Evolutionary conservation across 2,888 invertebrate genomes (phyloP), one percentile per base, ranked within the genome.

Genomic region (Gandaritis pyraliata): DNA sequence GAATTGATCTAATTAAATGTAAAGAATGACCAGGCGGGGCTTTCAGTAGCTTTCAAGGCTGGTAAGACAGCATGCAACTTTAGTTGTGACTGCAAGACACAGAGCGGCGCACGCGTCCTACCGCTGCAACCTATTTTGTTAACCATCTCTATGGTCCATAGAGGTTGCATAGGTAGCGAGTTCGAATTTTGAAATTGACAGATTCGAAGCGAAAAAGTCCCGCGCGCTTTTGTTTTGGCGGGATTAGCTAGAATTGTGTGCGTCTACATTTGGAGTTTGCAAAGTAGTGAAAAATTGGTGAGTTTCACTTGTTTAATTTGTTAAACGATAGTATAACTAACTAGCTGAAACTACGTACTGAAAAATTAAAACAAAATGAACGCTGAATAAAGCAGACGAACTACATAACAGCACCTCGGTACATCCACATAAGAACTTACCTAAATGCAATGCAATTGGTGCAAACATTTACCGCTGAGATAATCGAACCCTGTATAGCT

Each of bases 31-130:
- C 81, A 79, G 81, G 78, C 74, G 79, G 78, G 79, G 82, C 85
- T 86, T 86, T 85, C 86, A 85, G 84, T 80, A 89, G 86, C 83
- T 83, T 88, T 87, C 88, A 86, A 87, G 90, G 88, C 80, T 85
- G 72, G 79, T 70, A 72, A 75, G 74, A 75, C 38, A 68, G 70
- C 70, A 72, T 72, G 72, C 63, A 48, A 55, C 68, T 68, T 77
- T 77, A 90, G 91, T 90, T 78, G 79, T 74, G 78, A 80, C 74
- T 82, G 87, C 80, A 85, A 82, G 73, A 71, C 75, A 71, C 65
- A 66, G 71, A 71, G 72, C 75, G 74, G 83, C 88, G 90, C 90
- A 90, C 90, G 90, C 88, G 88, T 82, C 71, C 73, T 72, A 70
- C 79, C 82, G 79, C 75, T 83, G 76, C 88, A 83, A 80, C 88